Conservation (phyloP, 2,888 invertebrate species). For the Cheilosia grossa region DNA sequence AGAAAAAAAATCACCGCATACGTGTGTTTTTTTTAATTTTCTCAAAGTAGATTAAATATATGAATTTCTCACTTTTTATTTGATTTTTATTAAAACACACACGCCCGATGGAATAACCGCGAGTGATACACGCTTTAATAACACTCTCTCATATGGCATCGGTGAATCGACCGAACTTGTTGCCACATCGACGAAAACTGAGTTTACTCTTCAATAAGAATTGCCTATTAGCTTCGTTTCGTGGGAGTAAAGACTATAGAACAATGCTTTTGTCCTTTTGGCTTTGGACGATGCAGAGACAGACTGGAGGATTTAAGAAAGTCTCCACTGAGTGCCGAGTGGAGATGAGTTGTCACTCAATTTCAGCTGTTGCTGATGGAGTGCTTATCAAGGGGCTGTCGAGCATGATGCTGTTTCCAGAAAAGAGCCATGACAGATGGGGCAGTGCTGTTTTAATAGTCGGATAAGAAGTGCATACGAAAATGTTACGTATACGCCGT, state of each 20-base stretch:
- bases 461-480: background rate
- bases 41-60: background rate
- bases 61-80: background rate
- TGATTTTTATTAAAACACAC: background rate
- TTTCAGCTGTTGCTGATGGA: conserved; percentile 45
- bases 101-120: conserved; percentile 34
- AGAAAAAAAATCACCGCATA: background rate
- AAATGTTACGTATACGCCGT: background rate
- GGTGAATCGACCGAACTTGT: conserved; percentile 61
- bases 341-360: conserved; percentile 14
- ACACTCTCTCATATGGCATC: background rate
- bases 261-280: conserved; percentile 21
- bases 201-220: conserved; percentile 34
- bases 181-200: conserved; percentile 72
- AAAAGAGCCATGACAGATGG: too few relatives aligned
- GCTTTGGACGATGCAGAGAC: background rate
- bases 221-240: conserved; percentile 20
- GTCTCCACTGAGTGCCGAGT: conserved; percentile 43
- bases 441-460: background rate
- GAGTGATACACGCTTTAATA: background rate
- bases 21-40: background rate
- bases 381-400: background rate
- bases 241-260: conserved; percentile 9
- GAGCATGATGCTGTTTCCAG: background rate
- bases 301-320: conserved; percentile 3